Evolutionary conservation across 1,140 invertebrate genomes (phyloP).

Genomic region (Heliconius congener): DNA sequence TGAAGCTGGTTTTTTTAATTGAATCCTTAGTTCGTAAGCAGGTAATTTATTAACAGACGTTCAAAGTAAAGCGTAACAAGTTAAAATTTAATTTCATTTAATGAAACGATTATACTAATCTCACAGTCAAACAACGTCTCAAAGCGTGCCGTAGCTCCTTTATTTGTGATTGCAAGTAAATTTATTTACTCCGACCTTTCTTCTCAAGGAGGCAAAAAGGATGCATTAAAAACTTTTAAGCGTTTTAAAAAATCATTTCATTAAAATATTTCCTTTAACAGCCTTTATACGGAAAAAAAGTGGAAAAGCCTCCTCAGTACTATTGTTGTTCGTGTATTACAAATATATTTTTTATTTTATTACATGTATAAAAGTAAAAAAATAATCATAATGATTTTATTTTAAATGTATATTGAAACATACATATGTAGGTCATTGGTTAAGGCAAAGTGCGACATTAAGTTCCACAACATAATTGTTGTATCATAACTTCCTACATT

Average conservation of each 20-base stretch:
- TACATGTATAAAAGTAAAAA: not conserved
- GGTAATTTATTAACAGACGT: not conserved
- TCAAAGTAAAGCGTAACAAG: not conserved
- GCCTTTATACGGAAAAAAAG: not conserved
- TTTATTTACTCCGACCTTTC: constrained; percentile 26
- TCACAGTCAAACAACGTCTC: constrained; percentile 23
- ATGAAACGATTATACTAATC: constrained; percentile 17
- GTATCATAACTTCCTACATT: too few species aligned
- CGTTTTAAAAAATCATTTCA: constrained; percentile 16
- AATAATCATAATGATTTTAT: too few species aligned
- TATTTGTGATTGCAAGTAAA: constrained; percentile 24
- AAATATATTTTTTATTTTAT: not conserved
- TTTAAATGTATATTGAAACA: too few species aligned
- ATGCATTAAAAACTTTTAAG: constrained; percentile 21
- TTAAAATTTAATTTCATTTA: constrained; percentile 13
- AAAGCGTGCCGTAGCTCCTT: constrained; percentile 18
- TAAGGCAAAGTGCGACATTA: too few species aligned
- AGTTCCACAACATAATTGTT: too few species aligned
- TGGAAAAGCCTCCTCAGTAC: not conserved
- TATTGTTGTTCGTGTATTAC: not conserved
- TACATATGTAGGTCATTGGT: too few species aligned
- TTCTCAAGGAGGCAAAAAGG: constrained; percentile 20
- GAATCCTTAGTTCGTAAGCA: not conserved
- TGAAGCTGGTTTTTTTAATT: not conserved
- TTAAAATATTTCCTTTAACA: constrained; percentile 13